A percentile compares a stretch with the other conserved stretches of the same genome.
These are phyloP conservation scores for Criorhina ranunculi DNA, from an alignment of 2,888 invertebrate genomes.

Conservation along the genomic window DNA sequence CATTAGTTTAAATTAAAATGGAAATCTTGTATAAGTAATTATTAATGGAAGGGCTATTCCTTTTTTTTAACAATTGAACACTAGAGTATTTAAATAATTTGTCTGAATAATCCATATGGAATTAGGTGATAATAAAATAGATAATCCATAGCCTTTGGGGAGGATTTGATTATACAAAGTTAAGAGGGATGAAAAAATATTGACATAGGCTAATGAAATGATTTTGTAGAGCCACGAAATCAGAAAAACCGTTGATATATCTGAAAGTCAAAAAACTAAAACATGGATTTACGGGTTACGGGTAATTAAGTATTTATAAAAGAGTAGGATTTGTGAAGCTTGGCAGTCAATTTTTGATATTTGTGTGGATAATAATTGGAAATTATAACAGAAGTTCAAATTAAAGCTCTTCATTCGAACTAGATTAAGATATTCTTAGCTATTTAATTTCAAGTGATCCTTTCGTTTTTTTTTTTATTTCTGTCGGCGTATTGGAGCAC, in stretches of 20 bases:
- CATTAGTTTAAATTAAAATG: constrained; percentile 31
- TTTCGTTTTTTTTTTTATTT: no score
- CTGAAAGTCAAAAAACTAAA: constrained; percentile 20
- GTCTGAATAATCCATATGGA: constrained; percentile 10
- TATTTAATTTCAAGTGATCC: no score
- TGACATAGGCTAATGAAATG: neutral
- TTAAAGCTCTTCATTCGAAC: no score
- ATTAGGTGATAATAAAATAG: constrained; percentile 30
- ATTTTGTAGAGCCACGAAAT: neutral
- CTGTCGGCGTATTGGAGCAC: no score
- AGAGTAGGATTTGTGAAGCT: no score
- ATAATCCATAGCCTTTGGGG: neutral
- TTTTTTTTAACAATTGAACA: neutral
- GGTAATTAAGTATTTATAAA: no score
- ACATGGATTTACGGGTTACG: neutral
- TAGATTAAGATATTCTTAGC: no score
- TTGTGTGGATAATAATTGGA: no score
- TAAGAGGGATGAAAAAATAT: neutral
- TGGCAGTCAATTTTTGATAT: no score
- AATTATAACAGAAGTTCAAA: no score
- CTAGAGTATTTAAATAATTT: neutral
- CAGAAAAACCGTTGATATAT: constrained; percentile 9
- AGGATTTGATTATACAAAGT: neutral
- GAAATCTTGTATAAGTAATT: constrained; percentile 1
- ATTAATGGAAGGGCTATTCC: neutral